Conservation (phyloP, 1,140 invertebrate genomes). For the Drosophila willistoni region DNA sequence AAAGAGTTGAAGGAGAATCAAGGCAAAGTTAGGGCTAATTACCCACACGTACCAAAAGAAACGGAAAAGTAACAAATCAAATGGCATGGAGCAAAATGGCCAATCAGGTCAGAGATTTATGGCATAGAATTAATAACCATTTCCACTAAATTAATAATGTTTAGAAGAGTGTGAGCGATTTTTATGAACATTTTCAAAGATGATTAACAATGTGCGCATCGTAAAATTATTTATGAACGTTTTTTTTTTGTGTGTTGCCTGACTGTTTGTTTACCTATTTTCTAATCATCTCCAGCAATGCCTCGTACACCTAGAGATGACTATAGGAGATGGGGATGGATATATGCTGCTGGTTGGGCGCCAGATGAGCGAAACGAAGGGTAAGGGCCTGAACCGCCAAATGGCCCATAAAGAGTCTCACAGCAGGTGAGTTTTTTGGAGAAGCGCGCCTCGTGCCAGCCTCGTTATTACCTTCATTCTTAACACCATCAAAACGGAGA, state of each 20-base stretch:
- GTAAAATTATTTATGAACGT: constrained; percentile 53
- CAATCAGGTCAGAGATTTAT: constrained; percentile 60
- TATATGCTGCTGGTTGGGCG: constrained; percentile 40
- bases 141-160: constrained; percentile 75
- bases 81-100: constrained; percentile 4
- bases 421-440: constrained; percentile 73
- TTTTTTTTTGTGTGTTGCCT: not conserved
- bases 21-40: constrained; percentile 53
- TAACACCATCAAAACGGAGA: constrained; percentile 54
- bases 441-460: constrained; percentile 61
- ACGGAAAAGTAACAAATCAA: constrained; percentile 17
- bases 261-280: constrained; percentile 57
- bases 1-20: constrained; percentile 33
- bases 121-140: constrained; percentile 74
- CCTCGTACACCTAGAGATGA: constrained; percentile 17
- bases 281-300: constrained; percentile 53
- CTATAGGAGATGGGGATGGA: not conserved
- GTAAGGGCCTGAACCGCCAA: constrained; percentile 9
- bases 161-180: constrained; percentile 6
- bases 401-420: constrained; percentile 31
- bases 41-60: constrained; percentile 57
- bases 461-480: constrained; percentile 79
- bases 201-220: constrained; percentile 74
- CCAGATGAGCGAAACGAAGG: constrained; percentile 24
- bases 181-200: constrained; percentile 40